phyloP scores from a whole-genome alignment of 2,888 invertebrate genomes.

The Cephus sareptanus region DNA sequence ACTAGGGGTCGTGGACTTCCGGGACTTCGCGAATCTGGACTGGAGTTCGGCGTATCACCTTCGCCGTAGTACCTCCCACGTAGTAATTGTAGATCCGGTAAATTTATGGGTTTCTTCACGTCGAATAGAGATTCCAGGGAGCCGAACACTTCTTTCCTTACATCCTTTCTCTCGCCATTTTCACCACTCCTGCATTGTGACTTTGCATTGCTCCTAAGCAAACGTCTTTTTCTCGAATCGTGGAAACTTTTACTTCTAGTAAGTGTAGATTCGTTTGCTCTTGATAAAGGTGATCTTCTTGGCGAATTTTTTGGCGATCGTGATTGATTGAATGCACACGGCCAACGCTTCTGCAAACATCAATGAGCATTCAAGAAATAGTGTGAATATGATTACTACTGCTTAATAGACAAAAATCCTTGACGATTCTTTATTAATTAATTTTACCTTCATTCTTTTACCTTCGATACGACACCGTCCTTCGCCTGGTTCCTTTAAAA shows the following conservation, averaged over 20 bases:
- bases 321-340: conserved; percentile 36
- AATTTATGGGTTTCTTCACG: conserved; percentile 44
- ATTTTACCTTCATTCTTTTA: conserved; percentile 61
- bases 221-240: conserved; percentile 39
- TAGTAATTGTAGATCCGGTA: conserved; percentile 36
- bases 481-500: not conserved
- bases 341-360: conserved; percentile 46
- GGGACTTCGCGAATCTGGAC: conserved; percentile 23
- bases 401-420: not conserved
- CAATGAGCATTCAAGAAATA: not conserved
- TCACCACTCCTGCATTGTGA: conserved; percentile 25
- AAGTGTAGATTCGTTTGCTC: conserved; percentile 28
- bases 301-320: conserved; percentile 38
- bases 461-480: conserved; percentile 51
- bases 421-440: not conserved
- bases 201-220: conserved; percentile 25
- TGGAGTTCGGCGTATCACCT: conserved; percentile 24
- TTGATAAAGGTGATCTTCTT: conserved; percentile 19
- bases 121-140: conserved; percentile 56
- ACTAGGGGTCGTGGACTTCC: conserved; percentile 13
- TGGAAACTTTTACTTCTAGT: conserved; percentile 39
- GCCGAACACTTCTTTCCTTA: conserved; percentile 42
- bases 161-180: conserved; percentile 14
- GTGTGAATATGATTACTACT: not conserved
- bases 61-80: conserved; percentile 22